These are phyloP conservation scores for Telmatochromis sp. DNA, from an alignment of 2,113 vertebrate species.

Conservation along the genomic window DNA sequence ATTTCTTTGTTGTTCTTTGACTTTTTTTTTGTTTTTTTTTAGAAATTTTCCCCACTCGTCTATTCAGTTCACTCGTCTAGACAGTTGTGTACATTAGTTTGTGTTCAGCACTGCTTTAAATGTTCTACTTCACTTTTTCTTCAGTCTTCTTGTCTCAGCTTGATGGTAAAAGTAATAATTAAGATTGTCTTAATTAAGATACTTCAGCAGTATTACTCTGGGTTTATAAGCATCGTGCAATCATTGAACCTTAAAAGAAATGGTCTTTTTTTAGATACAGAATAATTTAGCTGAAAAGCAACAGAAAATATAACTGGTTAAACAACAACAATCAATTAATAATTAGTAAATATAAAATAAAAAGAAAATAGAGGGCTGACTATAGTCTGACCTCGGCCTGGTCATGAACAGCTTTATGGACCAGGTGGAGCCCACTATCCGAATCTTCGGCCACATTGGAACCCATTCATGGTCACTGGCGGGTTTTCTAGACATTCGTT, in stretches of 20 bases:
- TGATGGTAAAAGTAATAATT: neutral
- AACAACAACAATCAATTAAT: neutral
- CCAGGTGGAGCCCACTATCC: neutral
- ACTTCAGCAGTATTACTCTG: neutral
- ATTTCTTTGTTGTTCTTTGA: neutral
- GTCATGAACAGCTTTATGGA: neutral
- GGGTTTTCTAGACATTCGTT: neutral
- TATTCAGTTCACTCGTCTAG: neutral
- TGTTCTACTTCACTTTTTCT: neutral
- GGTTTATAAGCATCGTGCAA: neutral
- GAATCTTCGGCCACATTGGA: neutral
- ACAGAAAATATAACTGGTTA: neutral
- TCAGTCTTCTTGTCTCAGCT: neutral
- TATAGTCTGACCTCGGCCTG: neutral
- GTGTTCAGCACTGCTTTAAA: neutral
- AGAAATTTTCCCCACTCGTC: neutral
- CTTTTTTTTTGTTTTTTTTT: no score
- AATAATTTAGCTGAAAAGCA: neutral
- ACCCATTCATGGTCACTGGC: neutral
- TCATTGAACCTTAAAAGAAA: neutral
- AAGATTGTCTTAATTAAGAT: neutral
- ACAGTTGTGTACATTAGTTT: neutral
- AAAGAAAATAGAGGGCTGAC: neutral
- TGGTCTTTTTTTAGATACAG: neutral
- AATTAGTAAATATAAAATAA: neutral